Base-by-base conservation (phyloP, 2,888 invertebrate genomes). In the Seira musarum region DNA sequence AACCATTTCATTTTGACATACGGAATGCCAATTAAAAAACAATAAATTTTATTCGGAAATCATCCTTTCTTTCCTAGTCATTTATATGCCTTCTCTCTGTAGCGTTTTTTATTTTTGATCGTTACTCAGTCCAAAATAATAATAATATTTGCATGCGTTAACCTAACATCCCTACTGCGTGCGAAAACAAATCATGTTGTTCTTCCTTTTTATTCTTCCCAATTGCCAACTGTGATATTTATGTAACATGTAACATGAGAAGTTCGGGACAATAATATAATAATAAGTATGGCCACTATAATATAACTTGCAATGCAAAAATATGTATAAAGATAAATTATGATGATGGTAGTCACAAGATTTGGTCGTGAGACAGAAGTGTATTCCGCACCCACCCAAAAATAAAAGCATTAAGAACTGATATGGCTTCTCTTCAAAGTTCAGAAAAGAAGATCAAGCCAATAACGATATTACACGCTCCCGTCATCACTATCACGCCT, bases 141-240 rank as follows among this genome's bases (percentile, higher is more conserved):
- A n/a, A n/a, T n/a, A 40, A 40, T 8, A 40, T 40, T 13, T 40
- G 40, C 40, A 40, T 40, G 40, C 40, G 40, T 40, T 40, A 40
- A 40, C 40, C 13, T 2, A 49, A 15, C n/a, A 19, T 49, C 49
- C 22, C 49, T 35, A 71, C 71, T 46, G 60, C 71, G 71, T 64
- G 22, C 35, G 1, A 35, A 65, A 63, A 69, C 69, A 77, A 70
- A 77, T 77, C 64, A 77, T 77, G 65, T 65, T 40, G 5, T 13
- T 40, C 40, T 40, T 40, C 40, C 57, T 65, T 64, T 77, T 70
- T 57, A 77, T 69, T 70, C 57, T 57, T 77, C n/a, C n/a, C n/a
- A n/a, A n/a, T n/a, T n/a, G 77, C 65, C 77, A 77, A 77, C 70
- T 77, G 65, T 30, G 57, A 63, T 76, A 76, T 69, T 76, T 76